These are phyloP conservation scores for Ecdyonurus torrentis DNA, from an alignment of 2,888 invertebrate species.

Conservation along the genomic window DNA sequence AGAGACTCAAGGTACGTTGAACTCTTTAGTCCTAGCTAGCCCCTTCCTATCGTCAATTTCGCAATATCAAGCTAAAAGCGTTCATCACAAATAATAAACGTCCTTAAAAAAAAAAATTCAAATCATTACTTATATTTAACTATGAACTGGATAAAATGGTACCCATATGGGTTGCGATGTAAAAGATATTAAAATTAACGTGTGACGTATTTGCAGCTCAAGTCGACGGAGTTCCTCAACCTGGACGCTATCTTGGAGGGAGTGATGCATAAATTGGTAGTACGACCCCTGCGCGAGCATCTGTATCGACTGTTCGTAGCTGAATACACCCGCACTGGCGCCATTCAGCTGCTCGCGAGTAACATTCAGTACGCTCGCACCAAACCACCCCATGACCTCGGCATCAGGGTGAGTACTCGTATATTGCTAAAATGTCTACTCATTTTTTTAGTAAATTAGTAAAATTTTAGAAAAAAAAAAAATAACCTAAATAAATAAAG, in stretches of 20 bases:
- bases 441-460: neutral
- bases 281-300: constrained; percentile 67
- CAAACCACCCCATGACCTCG: constrained; percentile 47
- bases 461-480: too few species aligned
- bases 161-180: too few species aligned
- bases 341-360: constrained; percentile 53
- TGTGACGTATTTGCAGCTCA: too few species aligned
- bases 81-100: too few species aligned
- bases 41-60: neutral
- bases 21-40: constrained; percentile 4
- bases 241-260: constrained; percentile 89
- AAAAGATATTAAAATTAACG: too few species aligned
- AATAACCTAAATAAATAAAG: neutral
- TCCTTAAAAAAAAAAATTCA: too few species aligned
- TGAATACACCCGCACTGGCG: constrained; percentile 60
- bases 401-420: constrained; percentile 38
- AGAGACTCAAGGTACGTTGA: constrained; percentile 49
- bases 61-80: too few species aligned
- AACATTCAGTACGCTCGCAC: constrained; percentile 52
- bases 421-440: neutral
- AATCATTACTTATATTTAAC: neutral
- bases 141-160: neutral
- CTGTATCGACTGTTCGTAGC: constrained; percentile 74
- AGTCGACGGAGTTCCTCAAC: constrained; percentile 83
- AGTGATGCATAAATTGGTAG: constrained; percentile 82